phyloP scores from a whole-genome alignment of 2,113 vertebrate species.

The Poicephalus gulielmi region DNA sequence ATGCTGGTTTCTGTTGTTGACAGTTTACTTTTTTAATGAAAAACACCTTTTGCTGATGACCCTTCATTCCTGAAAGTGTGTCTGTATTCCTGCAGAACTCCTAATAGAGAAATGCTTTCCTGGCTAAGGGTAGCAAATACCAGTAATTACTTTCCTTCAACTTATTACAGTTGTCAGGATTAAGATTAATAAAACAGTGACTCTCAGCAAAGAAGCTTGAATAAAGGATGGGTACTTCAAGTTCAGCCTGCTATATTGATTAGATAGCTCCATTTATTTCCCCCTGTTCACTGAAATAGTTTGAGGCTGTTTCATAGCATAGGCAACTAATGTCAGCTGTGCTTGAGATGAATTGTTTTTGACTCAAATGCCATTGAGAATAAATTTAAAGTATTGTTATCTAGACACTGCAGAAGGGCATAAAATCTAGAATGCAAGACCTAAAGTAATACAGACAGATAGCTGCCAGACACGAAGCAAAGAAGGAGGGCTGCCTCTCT shows the following conservation, averaged over 20 bases:
- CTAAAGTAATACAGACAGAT: neutral
- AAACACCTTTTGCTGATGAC: neutral
- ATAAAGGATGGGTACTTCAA: conserved; percentile 16
- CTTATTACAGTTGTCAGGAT: neutral
- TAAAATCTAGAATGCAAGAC: neutral
- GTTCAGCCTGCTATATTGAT: conserved; percentile 5
- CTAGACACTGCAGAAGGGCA: neutral
- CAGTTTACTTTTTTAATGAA: neutral
- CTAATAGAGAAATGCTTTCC: neutral
- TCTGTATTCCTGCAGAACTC: neutral
- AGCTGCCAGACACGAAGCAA: neutral
- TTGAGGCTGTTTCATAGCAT: neutral
- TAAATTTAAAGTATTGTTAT: neutral
- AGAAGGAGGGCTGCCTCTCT: neutral
- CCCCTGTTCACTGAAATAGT: neutral
- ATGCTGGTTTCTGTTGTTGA: neutral
- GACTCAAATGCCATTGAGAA: neutral
- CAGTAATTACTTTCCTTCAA: conserved; percentile 14
- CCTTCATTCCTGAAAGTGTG: neutral
- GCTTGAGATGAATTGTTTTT: neutral
- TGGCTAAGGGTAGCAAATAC: neutral
- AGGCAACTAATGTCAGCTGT: neutral
- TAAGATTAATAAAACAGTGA: conserved; percentile 37
- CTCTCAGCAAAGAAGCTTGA: neutral
- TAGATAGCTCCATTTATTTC: conserved; percentile 13